Percentiles rank a stretch among this genome's conserved stretches.
Evolutionary conservation across 1,140 invertebrate species (phyloP).

Genomic region (Drosophila pachea): DNA sequence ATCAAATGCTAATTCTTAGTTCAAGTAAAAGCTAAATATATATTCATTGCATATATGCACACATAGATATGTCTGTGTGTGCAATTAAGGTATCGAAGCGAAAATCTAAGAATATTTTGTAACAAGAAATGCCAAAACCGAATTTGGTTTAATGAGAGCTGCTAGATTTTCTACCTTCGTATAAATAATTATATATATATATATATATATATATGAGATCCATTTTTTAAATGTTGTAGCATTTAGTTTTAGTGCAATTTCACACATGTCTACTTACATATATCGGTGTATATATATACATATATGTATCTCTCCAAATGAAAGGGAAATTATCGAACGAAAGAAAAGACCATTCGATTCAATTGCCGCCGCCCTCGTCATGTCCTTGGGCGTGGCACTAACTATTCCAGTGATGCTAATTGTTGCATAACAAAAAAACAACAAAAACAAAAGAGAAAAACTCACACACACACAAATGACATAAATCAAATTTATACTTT

Average conservation of each 20-base stretch:
- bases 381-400: constrained; percentile 39
- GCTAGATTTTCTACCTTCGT: constrained; percentile 58
- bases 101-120: constrained; percentile 54
- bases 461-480: constrained; percentile 44
- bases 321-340: constrained; percentile 29
- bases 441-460: no score
- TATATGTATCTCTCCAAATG: constrained; percentile 19
- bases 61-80: constrained; percentile 23
- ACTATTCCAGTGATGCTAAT: constrained; percentile 76
- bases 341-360: constrained; percentile 61
- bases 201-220: constrained; percentile 21
- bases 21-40: constrained; percentile 58
- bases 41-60: constrained; percentile 23
- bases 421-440: constrained; percentile 68
- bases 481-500: constrained; percentile 74
- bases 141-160: constrained; percentile 58
- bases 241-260: constrained; percentile 77
- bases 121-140: constrained; percentile 60
- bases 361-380: constrained; percentile 27
- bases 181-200: constrained; percentile 17
- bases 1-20: constrained; percentile 67
- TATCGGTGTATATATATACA: constrained; percentile 26
- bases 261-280: constrained; percentile 63
- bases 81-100: neutral
- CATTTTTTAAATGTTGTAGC: constrained; percentile 75